Evolutionary conservation across 2,113 vertebrate species (phyloP).

Genomic region (Empidonax traillii): DNA sequence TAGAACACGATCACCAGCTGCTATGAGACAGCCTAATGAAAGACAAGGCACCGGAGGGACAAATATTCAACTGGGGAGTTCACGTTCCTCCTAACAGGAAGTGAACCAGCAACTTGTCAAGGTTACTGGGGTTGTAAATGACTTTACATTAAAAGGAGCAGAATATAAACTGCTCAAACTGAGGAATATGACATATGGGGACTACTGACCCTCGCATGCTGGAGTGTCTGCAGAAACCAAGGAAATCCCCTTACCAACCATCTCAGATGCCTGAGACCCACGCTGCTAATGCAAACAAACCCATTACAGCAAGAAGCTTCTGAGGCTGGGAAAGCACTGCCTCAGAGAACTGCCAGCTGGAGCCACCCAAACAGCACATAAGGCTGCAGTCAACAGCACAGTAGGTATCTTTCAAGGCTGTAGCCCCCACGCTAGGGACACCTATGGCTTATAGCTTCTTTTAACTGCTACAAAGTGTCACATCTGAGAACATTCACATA

Average conservation of each 20-base stretch:
- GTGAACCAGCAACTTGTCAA: neutral
- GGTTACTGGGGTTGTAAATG: neutral
- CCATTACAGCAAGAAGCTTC: neutral
- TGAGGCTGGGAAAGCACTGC: neutral
- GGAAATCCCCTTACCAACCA: neutral
- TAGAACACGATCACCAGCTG: constrained; percentile 38
- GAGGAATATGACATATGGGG: neutral
- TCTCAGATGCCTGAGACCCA: neutral
- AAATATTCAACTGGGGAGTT: neutral
- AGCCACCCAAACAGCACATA: neutral
- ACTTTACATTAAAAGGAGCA: neutral
- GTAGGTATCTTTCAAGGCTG: neutral
- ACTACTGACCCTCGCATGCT: neutral
- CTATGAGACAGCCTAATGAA: neutral
- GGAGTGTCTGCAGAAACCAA: neutral
- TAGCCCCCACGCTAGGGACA: neutral
- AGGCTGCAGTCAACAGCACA: neutral
- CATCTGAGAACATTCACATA: neutral
- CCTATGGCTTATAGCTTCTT: neutral
- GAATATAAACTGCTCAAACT: neutral
- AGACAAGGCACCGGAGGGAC: neutral
- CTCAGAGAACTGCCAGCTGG: neutral
- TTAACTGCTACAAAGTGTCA: neutral
- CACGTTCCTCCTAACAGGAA: neutral
- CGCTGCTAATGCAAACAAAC: neutral